Percentiles rank a stretch among this genome's conserved stretches.
Conservation (phyloP, 1,140 invertebrate genomes). For the Lutraria rhynchaena region DNA sequence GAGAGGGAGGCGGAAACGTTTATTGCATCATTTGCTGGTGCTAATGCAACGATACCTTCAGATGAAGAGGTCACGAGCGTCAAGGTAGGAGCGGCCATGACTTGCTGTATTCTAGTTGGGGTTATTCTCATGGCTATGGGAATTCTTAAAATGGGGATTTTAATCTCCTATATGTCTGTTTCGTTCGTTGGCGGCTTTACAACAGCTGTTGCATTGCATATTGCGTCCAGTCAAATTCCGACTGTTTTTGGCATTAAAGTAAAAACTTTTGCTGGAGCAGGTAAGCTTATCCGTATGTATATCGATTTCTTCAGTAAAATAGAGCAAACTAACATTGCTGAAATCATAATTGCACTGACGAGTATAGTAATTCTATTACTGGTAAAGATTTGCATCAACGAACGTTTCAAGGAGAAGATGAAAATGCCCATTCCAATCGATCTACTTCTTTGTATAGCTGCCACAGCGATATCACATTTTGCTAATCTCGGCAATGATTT, state of each 20-base stretch:
- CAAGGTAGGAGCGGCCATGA: conserved; percentile 40
- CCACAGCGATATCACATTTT: conserved; percentile 79
- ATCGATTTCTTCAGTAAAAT: conserved; percentile 76
- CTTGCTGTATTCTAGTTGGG: conserved; percentile 63
- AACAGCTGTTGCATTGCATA: conserved; percentile 93
- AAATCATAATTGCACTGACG: conserved; percentile 86
- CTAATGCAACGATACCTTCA: not conserved
- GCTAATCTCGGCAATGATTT: conserved; percentile 77
- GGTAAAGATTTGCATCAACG: conserved; percentile 92
- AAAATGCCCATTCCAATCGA: conserved; percentile 92
- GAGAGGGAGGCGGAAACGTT: conserved; percentile 57
- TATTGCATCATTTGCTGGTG: not conserved
- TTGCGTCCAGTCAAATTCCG: conserved; percentile 93
- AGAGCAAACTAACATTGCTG: conserved; percentile 74
- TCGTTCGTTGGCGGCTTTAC: conserved; percentile 95
- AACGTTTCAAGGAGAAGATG: conserved; percentile 87
- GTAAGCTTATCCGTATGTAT: conserved; percentile 72
- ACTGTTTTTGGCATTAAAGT: conserved; percentile 87
- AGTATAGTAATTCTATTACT: conserved; percentile 88
- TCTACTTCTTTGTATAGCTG: conserved; percentile 86
- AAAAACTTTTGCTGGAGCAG: conserved; percentile 54
- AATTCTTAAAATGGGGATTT: conserved; percentile 89
- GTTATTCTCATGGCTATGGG: conserved; percentile 87
- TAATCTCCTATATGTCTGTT: conserved; percentile 92
- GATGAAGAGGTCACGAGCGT: conserved; percentile 44